Base-by-base conservation (phyloP, 2,888 invertebrate genomes). In the Oscheius sp. region DNA sequence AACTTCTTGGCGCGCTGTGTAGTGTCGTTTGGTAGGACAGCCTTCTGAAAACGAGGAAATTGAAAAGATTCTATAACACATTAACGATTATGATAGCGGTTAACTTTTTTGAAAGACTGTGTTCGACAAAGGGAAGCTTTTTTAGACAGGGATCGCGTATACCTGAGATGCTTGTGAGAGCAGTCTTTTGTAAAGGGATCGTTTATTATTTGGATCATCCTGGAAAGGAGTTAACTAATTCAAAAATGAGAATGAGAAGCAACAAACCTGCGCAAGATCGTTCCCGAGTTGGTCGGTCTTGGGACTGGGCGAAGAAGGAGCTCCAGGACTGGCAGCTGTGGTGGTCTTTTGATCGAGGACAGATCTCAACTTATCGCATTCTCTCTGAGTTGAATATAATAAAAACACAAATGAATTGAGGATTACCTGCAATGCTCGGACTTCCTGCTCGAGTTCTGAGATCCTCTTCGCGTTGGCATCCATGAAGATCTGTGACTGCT, bases 321-420 rank as follows among this genome's bases (percentile, higher is more conserved):
- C 80, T 3, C 78, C 80, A 9, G 81, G 79, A 50, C 79, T 79
- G 53, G 85, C 86, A 1, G 84, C 84, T 33, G 85, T 80, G 62
- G 87, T 86, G 32, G 90, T 90, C 75, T 90, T 91, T 76, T 90
- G 89, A 76, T 90, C 89, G 71, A 91, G 87, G 48, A 91, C 91
- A 1, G 91, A 91, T 74, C 90, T 90, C 71, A 91, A 86, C 83
- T 91, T 91, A 87, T 91, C 90, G 74, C 89, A 89, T 86, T 89
- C 89, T 58, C 86, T 78, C 87, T 89, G 81, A 51, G 87, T 42
- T 5, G 7, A 42, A 3, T 42, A 5, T 0, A 5, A 5, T 5
- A 5, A 42, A 42, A 7, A 42, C 42, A 42, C 42, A 42, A 7
- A 59, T 35, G 7, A 59, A 33, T 59, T 60, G 13, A 9, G 29